Evolutionary conservation across 2,888 invertebrate species (phyloP).

Genomic region (Pherbina coryleti): DNA sequence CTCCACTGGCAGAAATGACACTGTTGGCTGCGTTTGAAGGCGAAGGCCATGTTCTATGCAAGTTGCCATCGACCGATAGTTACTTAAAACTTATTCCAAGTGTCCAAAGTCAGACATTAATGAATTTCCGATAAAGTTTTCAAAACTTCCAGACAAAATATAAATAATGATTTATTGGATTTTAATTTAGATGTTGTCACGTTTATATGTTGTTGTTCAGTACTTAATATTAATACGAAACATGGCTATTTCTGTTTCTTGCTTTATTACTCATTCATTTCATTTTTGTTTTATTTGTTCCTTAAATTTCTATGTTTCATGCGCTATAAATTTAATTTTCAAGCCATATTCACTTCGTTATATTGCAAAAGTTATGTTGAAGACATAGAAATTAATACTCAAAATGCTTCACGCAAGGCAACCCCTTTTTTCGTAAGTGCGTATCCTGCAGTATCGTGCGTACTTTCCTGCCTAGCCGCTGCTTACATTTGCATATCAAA

Average conservation of each 20-base stretch:
- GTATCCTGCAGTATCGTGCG: neutral
- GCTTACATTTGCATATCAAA: constrained; percentile 12
- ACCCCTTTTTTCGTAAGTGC: neutral
- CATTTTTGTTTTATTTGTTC: neutral
- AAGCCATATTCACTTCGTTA: neutral
- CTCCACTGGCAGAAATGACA: too few species aligned
- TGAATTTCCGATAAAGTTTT: constrained; percentile 64
- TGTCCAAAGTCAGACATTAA: constrained; percentile 55
- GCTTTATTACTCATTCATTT: neutral
- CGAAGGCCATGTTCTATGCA: neutral
- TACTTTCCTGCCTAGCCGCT: neutral
- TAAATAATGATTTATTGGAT: constrained; percentile 65
- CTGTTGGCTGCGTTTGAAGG: too few species aligned
- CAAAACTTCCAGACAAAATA: constrained; percentile 39
- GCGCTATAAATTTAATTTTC: neutral
- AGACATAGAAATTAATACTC: neutral
- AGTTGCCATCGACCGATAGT: neutral
- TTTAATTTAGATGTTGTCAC: constrained; percentile 63
- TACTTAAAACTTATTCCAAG: constrained; percentile 15
- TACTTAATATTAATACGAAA: neutral
- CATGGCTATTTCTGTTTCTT: neutral
- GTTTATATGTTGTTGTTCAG: neutral
- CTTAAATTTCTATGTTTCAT: neutral
- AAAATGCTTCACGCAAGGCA: neutral
- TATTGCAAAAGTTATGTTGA: neutral